Percentiles rank a stretch among this genome's conserved stretches.
phyloP scores from a whole-genome alignment of 2,797 vertebrate species.

The Crocidura indochinensis region DNA sequence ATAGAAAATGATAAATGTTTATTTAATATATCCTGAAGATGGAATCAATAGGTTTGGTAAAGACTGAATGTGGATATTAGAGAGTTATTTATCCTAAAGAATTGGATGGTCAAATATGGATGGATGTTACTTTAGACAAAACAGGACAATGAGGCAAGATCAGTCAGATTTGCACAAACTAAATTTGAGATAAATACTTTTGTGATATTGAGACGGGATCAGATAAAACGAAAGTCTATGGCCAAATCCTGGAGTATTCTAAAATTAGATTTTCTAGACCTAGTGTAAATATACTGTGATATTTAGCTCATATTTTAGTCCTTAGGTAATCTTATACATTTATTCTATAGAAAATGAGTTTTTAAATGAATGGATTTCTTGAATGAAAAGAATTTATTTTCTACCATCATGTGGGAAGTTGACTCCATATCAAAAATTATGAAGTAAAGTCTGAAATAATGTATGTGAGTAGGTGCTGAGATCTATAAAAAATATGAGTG shows the following conservation, averaged over 20 bases:
- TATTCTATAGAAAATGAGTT: neutral
- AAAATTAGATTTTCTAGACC: slow-evolving; percentile 2
- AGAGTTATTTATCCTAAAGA: neutral
- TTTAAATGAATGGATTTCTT: neutral
- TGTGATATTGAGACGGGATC: neutral
- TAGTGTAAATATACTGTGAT: neutral
- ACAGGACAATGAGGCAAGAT: neutral
- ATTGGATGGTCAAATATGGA: neutral
- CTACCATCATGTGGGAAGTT: neutral
- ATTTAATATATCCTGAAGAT: neutral
- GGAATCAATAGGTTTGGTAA: neutral
- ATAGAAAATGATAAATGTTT: no score
- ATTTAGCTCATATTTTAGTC: neutral
- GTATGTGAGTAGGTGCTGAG: neutral
- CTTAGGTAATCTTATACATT: neutral
- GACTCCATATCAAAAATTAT: neutral
- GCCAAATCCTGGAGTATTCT: neutral
- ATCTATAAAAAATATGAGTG: neutral
- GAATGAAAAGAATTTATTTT: neutral
- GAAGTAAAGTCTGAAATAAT: slow-evolving; percentile 35
- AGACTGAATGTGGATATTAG: neutral
- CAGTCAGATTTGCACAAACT: neutral
- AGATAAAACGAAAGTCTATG: neutral
- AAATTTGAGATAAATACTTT: neutral
- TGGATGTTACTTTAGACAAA: neutral